Conservation (phyloP, 2,888 invertebrate species). For the Luperina testacea region DNA sequence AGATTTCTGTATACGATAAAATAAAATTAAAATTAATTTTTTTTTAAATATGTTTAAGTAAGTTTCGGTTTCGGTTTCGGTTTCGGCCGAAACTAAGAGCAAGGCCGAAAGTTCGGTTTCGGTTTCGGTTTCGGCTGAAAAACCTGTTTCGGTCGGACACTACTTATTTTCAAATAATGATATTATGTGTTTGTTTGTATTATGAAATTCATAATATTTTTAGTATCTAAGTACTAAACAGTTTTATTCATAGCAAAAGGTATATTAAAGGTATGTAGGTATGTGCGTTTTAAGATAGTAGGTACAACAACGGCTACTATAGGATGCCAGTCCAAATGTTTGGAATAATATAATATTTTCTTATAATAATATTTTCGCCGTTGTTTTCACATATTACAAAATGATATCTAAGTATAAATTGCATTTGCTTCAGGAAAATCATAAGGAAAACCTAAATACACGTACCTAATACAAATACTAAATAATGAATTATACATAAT, state of each 20-base stretch:
- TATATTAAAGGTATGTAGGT: too few relatives aligned
- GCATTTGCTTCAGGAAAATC: slow-evolving; percentile 40
- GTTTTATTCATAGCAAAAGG: background rate
- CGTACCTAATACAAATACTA: background rate
- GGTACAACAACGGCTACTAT: background rate
- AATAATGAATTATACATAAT: background rate
- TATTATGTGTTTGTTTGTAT: background rate
- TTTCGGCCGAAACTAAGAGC: too few relatives aligned
- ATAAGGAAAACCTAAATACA: slow-evolving; percentile 12
- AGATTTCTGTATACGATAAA: too few relatives aligned
- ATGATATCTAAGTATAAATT: background rate
- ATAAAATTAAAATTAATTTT: too few relatives aligned
- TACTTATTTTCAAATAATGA: slow-evolving; percentile 5
- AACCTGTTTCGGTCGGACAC: too few relatives aligned
- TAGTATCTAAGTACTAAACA: background rate
- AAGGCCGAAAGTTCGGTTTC: too few relatives aligned
- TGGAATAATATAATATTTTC: too few relatives aligned
- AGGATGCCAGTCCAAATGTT: background rate
- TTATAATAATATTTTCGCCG: too few relatives aligned
- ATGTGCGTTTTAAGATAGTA: background rate
- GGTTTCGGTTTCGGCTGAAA: too few relatives aligned
- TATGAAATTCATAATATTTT: background rate
- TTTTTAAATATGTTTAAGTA: too few relatives aligned
- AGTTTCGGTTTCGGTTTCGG: too few relatives aligned
- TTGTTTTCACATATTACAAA: background rate